These are phyloP conservation scores for Morone saxatilis DNA, from an alignment of 2,113 vertebrate species.

Conservation along the genomic window DNA sequence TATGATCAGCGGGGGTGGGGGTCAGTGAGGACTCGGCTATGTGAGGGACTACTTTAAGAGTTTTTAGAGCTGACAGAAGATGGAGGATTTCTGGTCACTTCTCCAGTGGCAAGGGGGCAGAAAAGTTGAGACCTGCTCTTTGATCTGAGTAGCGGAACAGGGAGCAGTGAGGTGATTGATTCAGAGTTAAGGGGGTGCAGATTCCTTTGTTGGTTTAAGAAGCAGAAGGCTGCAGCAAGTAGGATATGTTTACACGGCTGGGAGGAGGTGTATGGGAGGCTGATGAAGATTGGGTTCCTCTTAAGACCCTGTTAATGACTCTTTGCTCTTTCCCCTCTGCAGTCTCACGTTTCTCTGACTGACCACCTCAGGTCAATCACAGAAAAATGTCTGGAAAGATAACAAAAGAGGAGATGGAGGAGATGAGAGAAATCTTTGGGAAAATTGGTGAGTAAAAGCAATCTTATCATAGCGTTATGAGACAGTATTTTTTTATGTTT, in stretches of 20 bases:
- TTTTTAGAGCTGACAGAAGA: conserved; percentile 20
- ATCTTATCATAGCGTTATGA: background rate
- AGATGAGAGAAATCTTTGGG: conserved; percentile 92
- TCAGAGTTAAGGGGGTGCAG: background rate
- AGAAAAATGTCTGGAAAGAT: conserved; percentile 93
- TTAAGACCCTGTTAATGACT: background rate
- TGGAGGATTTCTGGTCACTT: background rate
- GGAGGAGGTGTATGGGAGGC: conserved; percentile 10
- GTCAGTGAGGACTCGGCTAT: background rate
- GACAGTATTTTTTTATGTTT: background rate
- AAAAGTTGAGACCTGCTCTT: background rate
- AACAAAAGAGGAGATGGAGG: conserved; percentile 94
- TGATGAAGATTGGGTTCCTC: background rate
- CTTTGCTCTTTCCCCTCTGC: conserved; percentile 17
- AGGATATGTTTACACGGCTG: background rate
- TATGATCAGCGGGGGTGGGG: conserved; percentile 31
- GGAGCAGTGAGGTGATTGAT: background rate
- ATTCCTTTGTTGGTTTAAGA: background rate
- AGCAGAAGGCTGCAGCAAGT: background rate
- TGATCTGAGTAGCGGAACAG: background rate
- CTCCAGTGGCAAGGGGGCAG: background rate
- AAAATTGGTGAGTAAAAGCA: conserved; percentile 90
- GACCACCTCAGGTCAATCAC: conserved; percentile 77
- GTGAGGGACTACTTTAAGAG: background rate
- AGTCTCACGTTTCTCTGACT: conserved; percentile 70